These are phyloP conservation scores for Azorinus chamasolen DNA, from an alignment of 2,888 invertebrate species.

Conservation along the genomic window DNA sequence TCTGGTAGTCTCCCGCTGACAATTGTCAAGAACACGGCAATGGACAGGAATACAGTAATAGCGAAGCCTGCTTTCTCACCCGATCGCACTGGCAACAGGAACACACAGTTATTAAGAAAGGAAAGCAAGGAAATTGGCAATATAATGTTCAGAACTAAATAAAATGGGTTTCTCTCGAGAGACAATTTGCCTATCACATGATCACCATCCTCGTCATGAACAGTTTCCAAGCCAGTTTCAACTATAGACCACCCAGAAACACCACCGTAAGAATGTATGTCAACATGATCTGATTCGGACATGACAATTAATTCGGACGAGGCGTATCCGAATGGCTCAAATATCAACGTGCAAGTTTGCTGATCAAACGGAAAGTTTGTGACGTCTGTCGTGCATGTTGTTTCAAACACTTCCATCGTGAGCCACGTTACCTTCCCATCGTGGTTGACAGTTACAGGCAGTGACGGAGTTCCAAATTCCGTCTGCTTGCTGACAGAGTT, in stretches of 20 bases:
- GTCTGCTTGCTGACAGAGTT: conserved; percentile 42
- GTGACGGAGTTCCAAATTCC: conserved; percentile 46
- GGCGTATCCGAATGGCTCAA: conserved; percentile 44
- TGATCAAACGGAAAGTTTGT: conserved; percentile 56
- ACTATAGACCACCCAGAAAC: conserved; percentile 50
- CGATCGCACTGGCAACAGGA: conserved; percentile 54
- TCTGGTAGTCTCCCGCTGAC: conserved; percentile 60
- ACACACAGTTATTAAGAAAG: conserved; percentile 59
- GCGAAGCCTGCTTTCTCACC: conserved; percentile 62
- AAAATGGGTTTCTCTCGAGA: conserved; percentile 45
- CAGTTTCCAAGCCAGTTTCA: conserved; percentile 20
- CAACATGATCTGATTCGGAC: conserved; percentile 22
- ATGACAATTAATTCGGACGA: conserved; percentile 29
- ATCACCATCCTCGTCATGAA: neutral
- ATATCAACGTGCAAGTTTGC: conserved; percentile 47
- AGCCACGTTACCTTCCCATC: conserved; percentile 43
- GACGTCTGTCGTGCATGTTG: conserved; percentile 50
- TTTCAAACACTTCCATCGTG: conserved; percentile 45
- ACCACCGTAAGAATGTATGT: conserved; percentile 41
- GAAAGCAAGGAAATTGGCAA: conserved; percentile 52
- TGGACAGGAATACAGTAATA: conserved; percentile 58
- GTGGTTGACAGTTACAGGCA: conserved; percentile 27
- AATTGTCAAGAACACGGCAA: conserved; percentile 62
- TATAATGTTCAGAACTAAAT: conserved; percentile 58
- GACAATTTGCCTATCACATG: conserved; percentile 48